Evolutionary conservation across 1,140 invertebrate species (phyloP), one percentile per base, ranked within the genome.

Genomic region (Nixonia krombeini): DNA sequence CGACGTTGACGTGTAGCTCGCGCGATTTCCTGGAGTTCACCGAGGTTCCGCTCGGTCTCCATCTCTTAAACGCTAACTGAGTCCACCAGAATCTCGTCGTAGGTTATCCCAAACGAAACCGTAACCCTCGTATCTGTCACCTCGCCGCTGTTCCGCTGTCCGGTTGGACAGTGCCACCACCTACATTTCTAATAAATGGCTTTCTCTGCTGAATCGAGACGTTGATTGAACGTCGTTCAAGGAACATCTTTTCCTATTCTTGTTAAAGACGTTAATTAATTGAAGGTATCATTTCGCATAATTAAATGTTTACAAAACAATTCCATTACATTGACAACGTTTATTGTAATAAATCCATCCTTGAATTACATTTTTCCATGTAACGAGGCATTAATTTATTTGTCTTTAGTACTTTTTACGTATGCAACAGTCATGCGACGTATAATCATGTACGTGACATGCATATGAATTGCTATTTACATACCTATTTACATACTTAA

Each of bases 1-100:
- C 44, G 53, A 71, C 57, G 53, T 71, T 62, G 68, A 71, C 62
- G 68, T 44, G 61, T 57, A 15, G 53, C 53, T 49, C 26, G 57
- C 17, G 52, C 62, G 62, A 70, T 62, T 65, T 62, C 57, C 57
- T 45, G 49, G 18, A 44, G 47, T 26, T 40, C 49, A 42, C 16
- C 44, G 33, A 15, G 15, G 46, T 55, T 44, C 29, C 40, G 28
- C 28, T 44, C 35, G 25, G 29, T 21, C 6, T 23, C n/a, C 28
- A 42, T 26, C 35, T 7, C 28, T 16, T 25, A 52, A 46, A 47
- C 52, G 38, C n/a, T n/a, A n/a, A n/a, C n/a, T n/a, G 52, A 51
- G 40, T 42, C 38, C 38, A 10, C 35, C 5, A 21, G 45, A 47
- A 52, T 57, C 46, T 51, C 56, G 29, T 51, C 56, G 49, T 35